These are phyloP conservation scores for Thalassoma bifasciatum DNA, from an alignment of 2,113 vertebrate species.

Conservation along the genomic window DNA sequence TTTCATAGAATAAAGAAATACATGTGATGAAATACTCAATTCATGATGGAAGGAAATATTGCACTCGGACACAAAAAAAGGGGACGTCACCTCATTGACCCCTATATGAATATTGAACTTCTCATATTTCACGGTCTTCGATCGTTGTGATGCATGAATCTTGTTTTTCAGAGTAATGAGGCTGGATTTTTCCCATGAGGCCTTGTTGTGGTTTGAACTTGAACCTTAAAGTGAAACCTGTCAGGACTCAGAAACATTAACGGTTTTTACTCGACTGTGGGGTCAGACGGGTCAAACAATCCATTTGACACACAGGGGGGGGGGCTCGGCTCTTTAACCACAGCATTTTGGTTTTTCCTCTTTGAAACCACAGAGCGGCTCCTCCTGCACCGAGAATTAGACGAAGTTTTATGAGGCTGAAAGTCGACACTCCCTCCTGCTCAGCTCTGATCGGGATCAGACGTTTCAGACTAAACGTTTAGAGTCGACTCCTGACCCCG, in stretches of 20 bases:
- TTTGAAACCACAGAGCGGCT: conserved; percentile 42
- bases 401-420: conserved; percentile 34
- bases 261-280: not conserved
- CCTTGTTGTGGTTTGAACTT: conserved; percentile 51
- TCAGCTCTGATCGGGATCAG: conserved; percentile 43
- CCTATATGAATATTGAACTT: too few species aligned
- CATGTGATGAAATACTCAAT: too few species aligned
- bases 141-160: too few species aligned
- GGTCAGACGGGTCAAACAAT: conserved; percentile 64
- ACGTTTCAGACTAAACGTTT: conserved; percentile 24
- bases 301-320: conserved; percentile 50
- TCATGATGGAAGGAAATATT: too few species aligned
- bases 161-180: too few species aligned
- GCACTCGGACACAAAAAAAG: too few species aligned
- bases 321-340: conserved; percentile 24
- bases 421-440: conserved; percentile 33
- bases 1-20: too few species aligned
- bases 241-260: conserved; percentile 30
- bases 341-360: conserved; percentile 11
- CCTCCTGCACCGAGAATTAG: conserved; percentile 23
- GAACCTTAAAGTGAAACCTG: conserved; percentile 47
- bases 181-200: too few species aligned
- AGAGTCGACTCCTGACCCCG: conserved; percentile 8
- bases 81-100: too few species aligned
- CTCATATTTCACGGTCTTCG: too few species aligned